phyloP scores from a whole-genome alignment of 2,113 vertebrate genomes.

The Phrynosoma blainvillii region DNA sequence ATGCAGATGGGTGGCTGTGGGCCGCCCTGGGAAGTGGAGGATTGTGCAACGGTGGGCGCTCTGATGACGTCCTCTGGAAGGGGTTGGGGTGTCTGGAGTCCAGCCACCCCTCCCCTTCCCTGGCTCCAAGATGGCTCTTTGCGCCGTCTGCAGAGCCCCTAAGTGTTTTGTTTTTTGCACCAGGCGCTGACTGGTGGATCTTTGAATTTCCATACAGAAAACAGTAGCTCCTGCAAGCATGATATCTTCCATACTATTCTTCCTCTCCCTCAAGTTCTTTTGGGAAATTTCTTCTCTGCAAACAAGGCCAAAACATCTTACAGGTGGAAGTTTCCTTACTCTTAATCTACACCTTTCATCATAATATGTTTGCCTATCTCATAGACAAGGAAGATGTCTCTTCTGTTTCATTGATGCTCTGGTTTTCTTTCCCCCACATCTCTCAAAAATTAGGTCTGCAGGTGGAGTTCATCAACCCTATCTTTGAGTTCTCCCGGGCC shows the following conservation, averaged over 20 bases:
- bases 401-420: neutral
- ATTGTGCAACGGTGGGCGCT: no score
- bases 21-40: no score
- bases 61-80: no score
- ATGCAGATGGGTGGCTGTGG: no score
- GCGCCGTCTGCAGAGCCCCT: no score
- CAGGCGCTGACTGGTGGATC: neutral
- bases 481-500: conserved; percentile 77
- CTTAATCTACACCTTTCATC: no score
- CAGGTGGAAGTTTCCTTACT: neutral
- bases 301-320: neutral
- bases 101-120: no score
- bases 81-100: no score
- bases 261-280: neutral
- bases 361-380: no score
- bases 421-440: no score
- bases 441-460: conserved; percentile 65
- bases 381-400: no score
- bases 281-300: neutral
- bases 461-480: conserved; percentile 80
- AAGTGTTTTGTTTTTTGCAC: neutral
- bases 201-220: neutral
- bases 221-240: neutral
- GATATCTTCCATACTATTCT: neutral
- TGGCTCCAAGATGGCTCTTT: no score